phyloP scores from a whole-genome alignment of 2,888 invertebrate genomes.

The Ormyrus nitidulus region DNA sequence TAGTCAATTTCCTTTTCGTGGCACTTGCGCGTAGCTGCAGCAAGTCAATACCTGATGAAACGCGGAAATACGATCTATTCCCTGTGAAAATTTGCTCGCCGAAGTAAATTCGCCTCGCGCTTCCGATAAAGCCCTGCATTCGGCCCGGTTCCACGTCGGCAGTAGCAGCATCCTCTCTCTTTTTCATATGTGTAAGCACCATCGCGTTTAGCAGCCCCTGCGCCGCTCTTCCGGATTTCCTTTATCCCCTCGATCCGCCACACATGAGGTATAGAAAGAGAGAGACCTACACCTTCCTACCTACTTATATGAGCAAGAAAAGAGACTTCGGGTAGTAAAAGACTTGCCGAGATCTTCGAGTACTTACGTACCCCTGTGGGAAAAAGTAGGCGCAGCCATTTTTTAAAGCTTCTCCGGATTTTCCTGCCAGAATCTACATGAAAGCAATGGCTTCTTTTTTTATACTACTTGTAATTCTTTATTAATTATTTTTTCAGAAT shows the following conservation, averaged over 20 bases:
- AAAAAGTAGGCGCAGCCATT: slow-evolving; percentile 16
- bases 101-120: slow-evolving; percentile 35
- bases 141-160: neutral
- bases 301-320: neutral
- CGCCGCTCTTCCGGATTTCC: neutral
- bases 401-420: slow-evolving; percentile 8
- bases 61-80: slow-evolving; percentile 37
- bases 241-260: slow-evolving; percentile 16
- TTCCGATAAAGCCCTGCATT: slow-evolving; percentile 14
- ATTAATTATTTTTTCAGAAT: no score
- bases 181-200: neutral
- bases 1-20: slow-evolving; percentile 32
- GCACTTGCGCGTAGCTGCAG: neutral
- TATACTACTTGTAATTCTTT: no score
- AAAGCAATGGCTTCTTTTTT: no score
- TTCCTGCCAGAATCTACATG: neutral
- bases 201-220: no score
- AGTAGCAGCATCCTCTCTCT: neutral
- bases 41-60: slow-evolving; percentile 44
- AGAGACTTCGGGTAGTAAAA: slow-evolving; percentile 39
- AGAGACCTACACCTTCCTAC: slow-evolving; percentile 3
- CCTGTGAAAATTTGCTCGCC: slow-evolving; percentile 29
- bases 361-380: slow-evolving; percentile 10
- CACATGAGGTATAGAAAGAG: slow-evolving; percentile 12
- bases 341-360: slow-evolving; percentile 41